Evolutionary conservation across 2,888 invertebrate genomes (phyloP).

Genomic region (Rhagium mordax): DNA sequence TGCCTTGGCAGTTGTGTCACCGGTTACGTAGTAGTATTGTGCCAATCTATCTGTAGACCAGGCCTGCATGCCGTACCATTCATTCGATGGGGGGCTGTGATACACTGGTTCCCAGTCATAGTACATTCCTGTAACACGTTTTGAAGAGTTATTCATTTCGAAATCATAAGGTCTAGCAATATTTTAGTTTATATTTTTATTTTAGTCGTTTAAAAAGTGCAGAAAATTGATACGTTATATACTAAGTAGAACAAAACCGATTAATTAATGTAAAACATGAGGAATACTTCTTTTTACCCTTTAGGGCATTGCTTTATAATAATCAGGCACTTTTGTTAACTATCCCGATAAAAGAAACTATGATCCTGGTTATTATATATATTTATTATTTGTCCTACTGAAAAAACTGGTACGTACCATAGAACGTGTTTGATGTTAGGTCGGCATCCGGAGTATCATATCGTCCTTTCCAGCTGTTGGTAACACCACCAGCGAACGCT

Average conservation of each 20-base stretch:
- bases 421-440: conserved; percentile 48
- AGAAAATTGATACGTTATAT: too few species aligned
- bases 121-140: conserved; percentile 40
- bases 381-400: too few species aligned
- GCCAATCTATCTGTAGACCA: conserved; percentile 55
- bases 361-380: too few species aligned
- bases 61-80: conserved; percentile 48
- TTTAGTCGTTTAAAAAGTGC: too few species aligned
- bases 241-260: too few species aligned
- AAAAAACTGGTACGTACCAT: conserved; percentile 21
- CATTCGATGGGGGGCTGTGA: conserved; percentile 41
- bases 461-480: conserved; percentile 56
- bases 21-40: conserved; percentile 54
- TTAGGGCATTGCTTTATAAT: too few species aligned
- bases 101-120: conserved; percentile 53
- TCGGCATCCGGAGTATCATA: conserved; percentile 52
- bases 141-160: neutral
- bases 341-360: too few species aligned
- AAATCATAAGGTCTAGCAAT: neutral
- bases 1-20: conserved; percentile 49
- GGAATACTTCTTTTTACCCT: too few species aligned
- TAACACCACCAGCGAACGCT: conserved; percentile 56
- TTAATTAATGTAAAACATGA: too few species aligned
- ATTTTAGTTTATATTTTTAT: neutral
- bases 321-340: too few species aligned